phyloP scores from a whole-genome alignment of 2,797 vertebrate genomes.

The Acrossocheilus fasciatus region DNA sequence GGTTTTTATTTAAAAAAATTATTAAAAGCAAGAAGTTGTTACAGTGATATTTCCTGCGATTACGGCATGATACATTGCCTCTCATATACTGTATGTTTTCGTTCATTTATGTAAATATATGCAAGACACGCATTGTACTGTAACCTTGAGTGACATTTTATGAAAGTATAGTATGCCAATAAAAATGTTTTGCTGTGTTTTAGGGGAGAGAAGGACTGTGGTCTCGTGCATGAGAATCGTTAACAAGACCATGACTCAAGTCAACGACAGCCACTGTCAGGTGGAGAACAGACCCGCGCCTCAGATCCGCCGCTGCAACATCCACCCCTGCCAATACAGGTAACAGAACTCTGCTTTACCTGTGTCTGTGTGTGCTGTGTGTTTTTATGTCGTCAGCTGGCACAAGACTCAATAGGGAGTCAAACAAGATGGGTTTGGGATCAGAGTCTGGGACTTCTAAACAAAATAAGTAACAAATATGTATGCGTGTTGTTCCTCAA shows the following conservation, averaged over 20 bases:
- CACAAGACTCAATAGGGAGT: background rate
- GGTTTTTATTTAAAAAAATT: background rate
- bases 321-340: slow-evolving; percentile 92
- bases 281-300: slow-evolving; percentile 84
- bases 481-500: background rate
- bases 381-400: background rate
- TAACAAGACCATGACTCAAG: slow-evolving; percentile 88
- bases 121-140: background rate
- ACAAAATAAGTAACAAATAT: slow-evolving; percentile 28
- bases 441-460: slow-evolving; percentile 19
- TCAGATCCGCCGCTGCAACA: slow-evolving; percentile 89
- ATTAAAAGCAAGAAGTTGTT: background rate
- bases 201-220: slow-evolving; percentile 89
- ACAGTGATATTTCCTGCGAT: background rate
- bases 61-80: background rate
- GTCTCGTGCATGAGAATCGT: slow-evolving; percentile 90
- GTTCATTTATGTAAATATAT: background rate
- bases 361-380: background rate
- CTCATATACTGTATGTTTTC: background rate
- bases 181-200: background rate
- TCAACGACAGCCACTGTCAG: slow-evolving; percentile 88
- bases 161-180: background rate
- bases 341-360: slow-evolving; percentile 66
- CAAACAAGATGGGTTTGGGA: background rate
- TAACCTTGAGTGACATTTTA: background rate